phyloP scores from a whole-genome alignment of 1,140 invertebrate species.

The Berghia stephanieae region DNA sequence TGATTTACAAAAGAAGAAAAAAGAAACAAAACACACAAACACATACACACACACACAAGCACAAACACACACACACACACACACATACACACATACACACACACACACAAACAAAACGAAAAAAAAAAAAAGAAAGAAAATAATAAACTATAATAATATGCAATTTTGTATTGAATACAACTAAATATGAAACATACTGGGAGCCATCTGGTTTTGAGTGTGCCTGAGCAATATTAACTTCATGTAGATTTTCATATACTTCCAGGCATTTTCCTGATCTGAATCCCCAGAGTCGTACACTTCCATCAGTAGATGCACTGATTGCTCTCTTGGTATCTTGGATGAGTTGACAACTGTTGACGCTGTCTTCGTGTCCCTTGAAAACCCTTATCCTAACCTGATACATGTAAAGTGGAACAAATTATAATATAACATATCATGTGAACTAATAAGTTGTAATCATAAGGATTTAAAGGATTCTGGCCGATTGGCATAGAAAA shows the following conservation, averaged over 20 bases:
- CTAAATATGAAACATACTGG: conserved; percentile 39
- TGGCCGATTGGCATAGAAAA: too few relatives aligned
- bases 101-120: too few relatives aligned
- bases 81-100: too few relatives aligned
- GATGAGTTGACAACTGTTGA: conserved; percentile 60
- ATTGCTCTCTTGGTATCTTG: conserved; percentile 51
- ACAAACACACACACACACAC: too few relatives aligned
- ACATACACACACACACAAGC: too few relatives aligned
- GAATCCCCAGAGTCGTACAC: conserved; percentile 55
- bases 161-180: background rate
- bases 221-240: conserved; percentile 43
- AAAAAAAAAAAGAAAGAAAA: too few relatives aligned
- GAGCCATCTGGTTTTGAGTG: conserved; percentile 40
- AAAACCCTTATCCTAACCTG: conserved; percentile 60
- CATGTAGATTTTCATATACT: conserved; percentile 44
- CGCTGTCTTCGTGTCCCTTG: conserved; percentile 54
- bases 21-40: too few relatives aligned
- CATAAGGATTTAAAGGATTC: too few relatives aligned
- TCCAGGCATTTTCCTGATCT: conserved; percentile 47
- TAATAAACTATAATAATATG: conserved; percentile 32
- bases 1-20: background rate
- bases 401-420: too few relatives aligned
- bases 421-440: too few relatives aligned
- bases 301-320: conserved; percentile 56
- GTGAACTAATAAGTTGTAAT: too few relatives aligned